A percentile compares a stretch with the other conserved stretches of the same genome.
Evolutionary conservation across 2,797 vertebrate species (phyloP).

Genomic region (Caiman crocodilus): DNA sequence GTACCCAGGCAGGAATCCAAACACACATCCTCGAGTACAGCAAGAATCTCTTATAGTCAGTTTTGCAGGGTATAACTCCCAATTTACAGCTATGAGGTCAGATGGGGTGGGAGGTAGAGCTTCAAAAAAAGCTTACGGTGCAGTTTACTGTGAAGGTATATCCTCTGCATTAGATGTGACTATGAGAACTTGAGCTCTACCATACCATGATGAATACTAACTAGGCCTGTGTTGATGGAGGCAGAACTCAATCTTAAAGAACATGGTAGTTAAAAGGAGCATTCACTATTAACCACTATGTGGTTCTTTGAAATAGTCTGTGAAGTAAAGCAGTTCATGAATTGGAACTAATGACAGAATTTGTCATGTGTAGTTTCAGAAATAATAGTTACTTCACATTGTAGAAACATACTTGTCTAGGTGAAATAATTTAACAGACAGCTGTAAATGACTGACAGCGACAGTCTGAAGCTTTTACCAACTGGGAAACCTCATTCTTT

Average conservation of each 20-base stretch:
- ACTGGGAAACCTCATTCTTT: no score
- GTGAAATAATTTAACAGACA: background rate
- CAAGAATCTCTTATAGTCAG: background rate
- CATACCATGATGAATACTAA: background rate
- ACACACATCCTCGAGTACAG: background rate
- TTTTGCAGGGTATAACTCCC: background rate
- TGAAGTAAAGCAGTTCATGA: background rate
- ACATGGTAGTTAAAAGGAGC: background rate
- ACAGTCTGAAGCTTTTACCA: background rate
- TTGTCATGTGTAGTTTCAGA: background rate
- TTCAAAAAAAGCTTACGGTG: background rate
- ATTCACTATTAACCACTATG: background rate
- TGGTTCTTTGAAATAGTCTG: background rate
- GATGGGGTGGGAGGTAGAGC: background rate
- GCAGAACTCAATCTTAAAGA: background rate
- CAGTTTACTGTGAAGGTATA: background rate
- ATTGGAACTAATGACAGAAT: background rate
- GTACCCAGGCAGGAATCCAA: background rate
- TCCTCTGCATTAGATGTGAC: background rate
- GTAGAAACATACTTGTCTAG: background rate
- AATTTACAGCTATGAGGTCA: background rate
- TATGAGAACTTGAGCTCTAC: background rate
- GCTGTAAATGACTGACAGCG: background rate
- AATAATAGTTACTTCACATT: background rate
- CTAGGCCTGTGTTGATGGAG: background rate